Base-by-base conservation (phyloP, 2,113 vertebrate species). In the Uria aalge region DNA sequence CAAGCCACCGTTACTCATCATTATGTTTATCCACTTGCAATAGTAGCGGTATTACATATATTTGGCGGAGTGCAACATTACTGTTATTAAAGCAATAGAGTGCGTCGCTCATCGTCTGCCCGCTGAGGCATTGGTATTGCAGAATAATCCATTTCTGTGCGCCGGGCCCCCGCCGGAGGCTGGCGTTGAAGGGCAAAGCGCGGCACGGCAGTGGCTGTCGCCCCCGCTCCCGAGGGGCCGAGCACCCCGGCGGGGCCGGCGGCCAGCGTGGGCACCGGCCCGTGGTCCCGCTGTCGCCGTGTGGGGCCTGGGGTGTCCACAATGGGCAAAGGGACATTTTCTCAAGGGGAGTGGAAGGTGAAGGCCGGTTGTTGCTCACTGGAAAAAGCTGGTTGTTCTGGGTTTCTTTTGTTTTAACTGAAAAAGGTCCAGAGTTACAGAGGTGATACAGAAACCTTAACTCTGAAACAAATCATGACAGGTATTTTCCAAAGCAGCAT, bases 281-380 rank as follows among this genome's bases (percentile, higher is more conserved):
- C 34, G 7, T 38, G 15, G 67, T 72, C 62, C 23, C 16, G 15
- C n/a, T 14, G 10, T 30, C 24, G 2, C 80, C n/a, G 1, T 23
- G 6, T 2, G 53, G 15, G 36, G 66, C 67, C 0, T 5, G 2
- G 53, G 27, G 5, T 6, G 23, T 30, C 52, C 6, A 3, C 12
- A 30, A 19, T 40, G 53, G 9, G 41, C 3, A 1, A 71, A 48
- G 48, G 53, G 40, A 60, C 32, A 5, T 87, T 56, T 32, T 34
- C 27, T 5, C 38, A 18, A 0, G 81, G 38, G 43, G 23, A 71
- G 53, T 2, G 4, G 53, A 34, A 48, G 11, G 40, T 5, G 12
- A n/a, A 47, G 32, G 19, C 7, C 48, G 7, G n/a, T 23, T 81
- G 48, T 26, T 85, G 40, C 63, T 52, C 2, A 6, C 41, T 62